These are phyloP conservation scores for Hydriomena furcata DNA, from an alignment of 2,888 invertebrate genomes.

Conservation along the genomic window DNA sequence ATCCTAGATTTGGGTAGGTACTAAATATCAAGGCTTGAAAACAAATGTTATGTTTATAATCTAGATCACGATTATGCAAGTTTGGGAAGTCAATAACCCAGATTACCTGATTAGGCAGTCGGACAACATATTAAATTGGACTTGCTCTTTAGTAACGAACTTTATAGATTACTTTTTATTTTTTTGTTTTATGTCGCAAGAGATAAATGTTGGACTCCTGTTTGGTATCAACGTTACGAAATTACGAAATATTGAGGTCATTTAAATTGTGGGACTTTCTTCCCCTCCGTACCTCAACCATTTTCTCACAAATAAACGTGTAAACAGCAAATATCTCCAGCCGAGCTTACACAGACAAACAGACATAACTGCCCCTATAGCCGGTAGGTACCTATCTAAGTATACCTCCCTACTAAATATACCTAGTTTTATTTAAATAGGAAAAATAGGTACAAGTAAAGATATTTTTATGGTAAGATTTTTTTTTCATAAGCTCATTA, in stretches of 20 bases:
- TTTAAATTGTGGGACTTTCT: constrained; percentile 43
- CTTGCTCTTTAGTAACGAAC: too few species aligned
- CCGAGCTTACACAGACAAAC: constrained; percentile 39
- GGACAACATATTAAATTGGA: constrained; percentile 21
- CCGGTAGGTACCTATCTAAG: too few species aligned
- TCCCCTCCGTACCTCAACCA: constrained; percentile 37
- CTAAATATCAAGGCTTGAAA: constrained; percentile 7
- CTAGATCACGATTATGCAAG: constrained; percentile 9
- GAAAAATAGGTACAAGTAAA: too few species aligned
- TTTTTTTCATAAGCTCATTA: too few species aligned
- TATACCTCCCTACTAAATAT: not conserved
- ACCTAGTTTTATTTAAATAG: not conserved
- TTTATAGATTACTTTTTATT: too few species aligned
- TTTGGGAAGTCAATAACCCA: not conserved
- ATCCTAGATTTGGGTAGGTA: not conserved
- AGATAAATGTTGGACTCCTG: too few species aligned
- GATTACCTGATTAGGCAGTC: not conserved
- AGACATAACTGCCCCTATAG: constrained; percentile 19
- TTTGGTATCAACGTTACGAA: too few species aligned
- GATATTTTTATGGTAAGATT: too few species aligned
- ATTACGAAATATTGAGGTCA: too few species aligned
- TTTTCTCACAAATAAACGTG: constrained; percentile 60
- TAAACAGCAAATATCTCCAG: constrained; percentile 61
- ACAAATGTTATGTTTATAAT: not conserved
- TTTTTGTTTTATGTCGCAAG: too few species aligned